Base-by-base conservation (phyloP, 2,888 invertebrate genomes). In the Itoplectis maculator region DNA sequence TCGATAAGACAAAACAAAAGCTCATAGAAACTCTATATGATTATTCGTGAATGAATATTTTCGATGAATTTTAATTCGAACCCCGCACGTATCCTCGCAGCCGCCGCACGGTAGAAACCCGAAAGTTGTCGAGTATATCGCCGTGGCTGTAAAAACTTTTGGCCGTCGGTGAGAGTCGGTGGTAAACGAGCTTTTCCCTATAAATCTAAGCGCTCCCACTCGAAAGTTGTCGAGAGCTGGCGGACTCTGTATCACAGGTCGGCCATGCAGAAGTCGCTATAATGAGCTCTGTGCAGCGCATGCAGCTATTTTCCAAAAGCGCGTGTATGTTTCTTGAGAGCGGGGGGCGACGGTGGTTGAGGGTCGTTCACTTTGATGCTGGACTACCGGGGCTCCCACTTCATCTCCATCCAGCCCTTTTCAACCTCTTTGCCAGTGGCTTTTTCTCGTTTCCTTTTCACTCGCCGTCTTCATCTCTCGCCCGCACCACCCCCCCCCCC, bases 311-410 rank as follows among this genome's bases (percentile, higher is more conserved):
- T n/a, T 35, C 37, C 23, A 8, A 42, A 72, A 29, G 2, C 37
- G 37, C 13, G 15, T 15, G 56, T 47, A 18, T 15, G 45, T 15
- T n/a, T 9, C 15, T 29, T 4, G 13, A 45, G 47, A 1, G 5
- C 6, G 23, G n/a, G 11, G 56, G 6, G 56, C 1, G 35, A 35
- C 13, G 35, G 35, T 9, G 35, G 35, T 6, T 6, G 47, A 47
- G 47, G 13, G 15, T 51, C 9, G 81, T 61, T 77, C 49, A 76
- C 81, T 76, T 72, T 66, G 76, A 73, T 61, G 77, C 51, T 29
- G n/a, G 51, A 73, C 77, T 73, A 63, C 63, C 47, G 47, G 45
- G 74, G 73, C 70, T 65, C 47, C 2, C 70, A 47, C 45, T 82
- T 69, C 72, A 18, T 29, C 29, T 18, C 49, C 20, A 59, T 66